phyloP scores from a whole-genome alignment of 2,888 invertebrate species.

The Eucera pruinosa region DNA sequence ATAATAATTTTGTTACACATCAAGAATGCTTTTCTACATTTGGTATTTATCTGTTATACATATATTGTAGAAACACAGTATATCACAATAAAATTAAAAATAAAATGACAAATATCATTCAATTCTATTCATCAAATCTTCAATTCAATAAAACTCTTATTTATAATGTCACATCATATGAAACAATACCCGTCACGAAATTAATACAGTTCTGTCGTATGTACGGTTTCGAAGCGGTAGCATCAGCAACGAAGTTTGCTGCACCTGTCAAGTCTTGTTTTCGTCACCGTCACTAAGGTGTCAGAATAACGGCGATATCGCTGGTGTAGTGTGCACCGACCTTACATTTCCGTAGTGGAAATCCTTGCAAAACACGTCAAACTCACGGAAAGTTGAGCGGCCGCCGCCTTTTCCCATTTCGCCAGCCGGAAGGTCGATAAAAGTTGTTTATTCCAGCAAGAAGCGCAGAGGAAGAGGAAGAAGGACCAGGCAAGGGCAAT shows the following conservation, averaged over 20 bases:
- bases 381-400: slow-evolving; percentile 69
- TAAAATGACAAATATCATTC: no score
- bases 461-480: slow-evolving; percentile 60
- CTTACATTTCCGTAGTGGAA: slow-evolving; percentile 68
- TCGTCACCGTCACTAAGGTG: slow-evolving; percentile 61
- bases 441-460: slow-evolving; percentile 79
- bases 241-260: slow-evolving; percentile 28
- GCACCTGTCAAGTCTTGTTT: slow-evolving; percentile 59
- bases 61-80: no score
- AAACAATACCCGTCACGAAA: slow-evolving; percentile 21
- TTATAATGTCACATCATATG: neutral
- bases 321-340: slow-evolving; percentile 41
- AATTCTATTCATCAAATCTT: neutral
- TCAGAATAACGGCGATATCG: slow-evolving; percentile 61
- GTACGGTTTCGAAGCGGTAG: slow-evolving; percentile 37
- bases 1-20: no score
- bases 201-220: slow-evolving; percentile 38
- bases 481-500: slow-evolving; percentile 42
- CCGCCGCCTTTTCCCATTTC: slow-evolving; percentile 74
- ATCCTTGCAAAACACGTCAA: slow-evolving; percentile 72
- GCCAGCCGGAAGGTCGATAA: slow-evolving; percentile 76
- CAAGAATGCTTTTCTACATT: no score
- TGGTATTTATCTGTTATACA: no score
- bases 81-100: neutral
- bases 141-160: neutral